Evolutionary conservation across 2,888 invertebrate genomes (phyloP).

Genomic region (Fragum sueziense): DNA sequence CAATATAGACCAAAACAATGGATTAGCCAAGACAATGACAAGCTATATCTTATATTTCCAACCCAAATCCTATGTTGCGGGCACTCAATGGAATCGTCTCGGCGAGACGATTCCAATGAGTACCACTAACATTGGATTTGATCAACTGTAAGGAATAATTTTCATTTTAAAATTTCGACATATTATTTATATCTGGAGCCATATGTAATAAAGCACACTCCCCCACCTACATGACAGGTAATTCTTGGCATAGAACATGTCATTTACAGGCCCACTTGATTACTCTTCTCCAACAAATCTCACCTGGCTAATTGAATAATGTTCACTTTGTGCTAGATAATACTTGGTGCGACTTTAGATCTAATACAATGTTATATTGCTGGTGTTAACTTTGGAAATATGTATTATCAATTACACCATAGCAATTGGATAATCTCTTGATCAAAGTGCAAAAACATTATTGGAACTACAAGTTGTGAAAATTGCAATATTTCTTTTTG

Average conservation of each 20-base stretch:
- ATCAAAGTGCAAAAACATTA: no score
- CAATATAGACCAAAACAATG: no score
- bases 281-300: background rate
- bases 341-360: no score
- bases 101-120: background rate
- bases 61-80: background rate
- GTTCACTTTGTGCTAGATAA: slow-evolving; percentile 6
- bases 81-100: background rate
- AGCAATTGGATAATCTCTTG: no score
- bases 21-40: no score
- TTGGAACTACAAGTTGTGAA: no score
- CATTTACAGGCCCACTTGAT: slow-evolving; percentile 4
- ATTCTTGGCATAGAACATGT: background rate
- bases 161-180: background rate
- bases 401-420: no score
- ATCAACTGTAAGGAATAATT: background rate
- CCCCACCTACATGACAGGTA: background rate
- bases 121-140: background rate
- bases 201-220: background rate
- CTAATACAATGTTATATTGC: no score
- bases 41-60: no score
- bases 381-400: no score
- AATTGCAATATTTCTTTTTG: no score
- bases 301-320: slow-evolving; percentile 20
- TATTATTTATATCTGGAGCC: background rate